Conservation (phyloP, 2,797 vertebrate genomes). For the Kryptopterus vitreolus region DNA sequence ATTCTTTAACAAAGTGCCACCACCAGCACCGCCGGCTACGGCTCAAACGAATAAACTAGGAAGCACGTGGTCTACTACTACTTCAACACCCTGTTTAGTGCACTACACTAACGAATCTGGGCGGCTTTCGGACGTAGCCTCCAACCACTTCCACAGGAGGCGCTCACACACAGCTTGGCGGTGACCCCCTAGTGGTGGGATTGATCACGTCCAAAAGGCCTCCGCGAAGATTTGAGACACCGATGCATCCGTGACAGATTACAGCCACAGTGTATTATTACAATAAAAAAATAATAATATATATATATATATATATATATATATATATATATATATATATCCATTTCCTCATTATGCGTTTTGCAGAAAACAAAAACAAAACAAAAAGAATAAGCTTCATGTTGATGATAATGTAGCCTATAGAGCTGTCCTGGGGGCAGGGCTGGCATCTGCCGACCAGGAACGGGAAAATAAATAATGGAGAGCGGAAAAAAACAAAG, state of each 20-base stretch:
- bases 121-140: background rate
- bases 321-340: too few species aligned
- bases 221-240: background rate
- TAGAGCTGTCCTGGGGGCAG: background rate
- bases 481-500: background rate
- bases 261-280: too few species aligned
- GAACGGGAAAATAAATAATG: background rate
- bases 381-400: background rate
- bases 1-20: background rate
- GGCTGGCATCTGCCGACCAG: background rate
- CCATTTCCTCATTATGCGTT: background rate
- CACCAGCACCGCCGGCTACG: background rate
- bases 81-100: background rate
- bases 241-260: background rate
- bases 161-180: background rate
- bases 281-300: too few species aligned
- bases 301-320: too few species aligned
- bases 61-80: background rate
- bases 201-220: conserved; percentile 1
- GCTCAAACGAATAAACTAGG: background rate
- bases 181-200: background rate
- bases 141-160: conserved; percentile 9
- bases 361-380: background rate
- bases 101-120: background rate
- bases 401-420: background rate